Percentiles rank a stretch among this genome's conserved stretches.
These are phyloP conservation scores for Takifugu flavidus DNA, from an alignment of 2,113 vertebrate genomes.

Conservation along the genomic window DNA sequence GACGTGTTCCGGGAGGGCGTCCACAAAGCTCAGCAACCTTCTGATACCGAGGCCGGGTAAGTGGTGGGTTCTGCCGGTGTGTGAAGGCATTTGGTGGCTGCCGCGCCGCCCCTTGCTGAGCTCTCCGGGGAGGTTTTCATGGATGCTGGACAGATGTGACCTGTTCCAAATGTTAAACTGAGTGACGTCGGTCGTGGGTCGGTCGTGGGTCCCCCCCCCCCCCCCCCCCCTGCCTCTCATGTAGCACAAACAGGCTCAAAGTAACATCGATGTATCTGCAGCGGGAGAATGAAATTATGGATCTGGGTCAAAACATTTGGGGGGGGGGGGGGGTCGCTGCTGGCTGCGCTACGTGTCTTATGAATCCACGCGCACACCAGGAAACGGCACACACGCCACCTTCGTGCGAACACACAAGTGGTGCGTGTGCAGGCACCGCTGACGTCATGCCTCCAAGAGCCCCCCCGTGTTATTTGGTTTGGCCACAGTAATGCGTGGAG, in stretches of 20 bases:
- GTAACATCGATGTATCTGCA: no score
- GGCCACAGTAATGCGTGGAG: constrained; percentile 54
- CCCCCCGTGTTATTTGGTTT: constrained; percentile 55
- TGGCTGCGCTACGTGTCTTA: constrained; percentile 20
- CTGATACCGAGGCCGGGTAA: constrained; percentile 74
- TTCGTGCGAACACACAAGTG: constrained; percentile 59
- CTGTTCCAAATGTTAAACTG: no score
- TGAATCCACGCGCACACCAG: constrained; percentile 42
- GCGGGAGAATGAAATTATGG: not conserved
- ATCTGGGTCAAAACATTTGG: constrained; percentile 18
- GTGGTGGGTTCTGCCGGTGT: constrained; percentile 18
- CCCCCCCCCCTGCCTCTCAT: no score
- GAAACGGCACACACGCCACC: constrained; percentile 60
- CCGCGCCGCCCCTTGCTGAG: no score
- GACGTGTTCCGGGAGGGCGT: constrained; percentile 76
- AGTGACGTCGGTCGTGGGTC: no score
- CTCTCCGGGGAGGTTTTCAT: no score
- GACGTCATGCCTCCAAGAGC: constrained; percentile 54
- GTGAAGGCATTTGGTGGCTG: not conserved
- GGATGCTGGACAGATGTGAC: no score
- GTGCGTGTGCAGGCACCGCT: constrained; percentile 56
- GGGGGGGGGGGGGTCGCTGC: not conserved
- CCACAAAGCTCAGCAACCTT: constrained; percentile 57
- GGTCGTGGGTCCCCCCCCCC: no score
- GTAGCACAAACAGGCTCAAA: no score